These are phyloP conservation scores for Pteruthius melanotis DNA, from an alignment of 2,113 vertebrate genomes.

Conservation along the genomic window DNA sequence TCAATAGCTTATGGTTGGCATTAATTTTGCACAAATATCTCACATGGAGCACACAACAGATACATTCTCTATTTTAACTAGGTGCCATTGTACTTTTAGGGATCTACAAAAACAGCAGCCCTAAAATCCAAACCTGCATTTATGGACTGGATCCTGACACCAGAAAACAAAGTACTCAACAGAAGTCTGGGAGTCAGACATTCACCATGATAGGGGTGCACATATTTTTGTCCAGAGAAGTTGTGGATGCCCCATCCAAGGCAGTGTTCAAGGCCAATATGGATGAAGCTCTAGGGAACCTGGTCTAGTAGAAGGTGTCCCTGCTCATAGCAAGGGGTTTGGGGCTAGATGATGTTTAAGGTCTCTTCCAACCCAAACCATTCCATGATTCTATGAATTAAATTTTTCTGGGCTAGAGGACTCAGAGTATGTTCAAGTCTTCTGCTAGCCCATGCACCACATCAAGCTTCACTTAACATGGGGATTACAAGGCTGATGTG, in stretches of 20 bases:
- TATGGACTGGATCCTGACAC: background rate
- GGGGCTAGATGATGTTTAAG: background rate
- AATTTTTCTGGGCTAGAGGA: background rate
- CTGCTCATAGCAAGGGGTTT: background rate
- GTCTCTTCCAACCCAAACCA: background rate
- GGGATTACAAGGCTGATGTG: background rate
- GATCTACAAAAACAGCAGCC: background rate
- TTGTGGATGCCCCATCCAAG: background rate
- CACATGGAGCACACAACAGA: background rate
- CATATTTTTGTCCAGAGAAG: background rate
- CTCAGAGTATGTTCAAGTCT: background rate
- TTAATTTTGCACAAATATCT: background rate
- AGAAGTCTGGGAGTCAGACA: background rate
- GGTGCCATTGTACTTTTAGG: background rate
- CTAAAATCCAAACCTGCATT: background rate
- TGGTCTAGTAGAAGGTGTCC: background rate
- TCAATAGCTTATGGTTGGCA: background rate
- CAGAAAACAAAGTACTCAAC: background rate
- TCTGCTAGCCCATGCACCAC: background rate
- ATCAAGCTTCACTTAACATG: background rate
- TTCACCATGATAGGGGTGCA: accelerated
- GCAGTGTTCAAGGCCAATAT: background rate
- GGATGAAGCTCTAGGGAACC: background rate
- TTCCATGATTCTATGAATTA: background rate
- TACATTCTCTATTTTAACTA: background rate